Evolutionary conservation across 2,888 invertebrate genomes (phyloP), one percentile per base, ranked within the genome.

Genomic region (Entomobrya multifasciata): DNA sequence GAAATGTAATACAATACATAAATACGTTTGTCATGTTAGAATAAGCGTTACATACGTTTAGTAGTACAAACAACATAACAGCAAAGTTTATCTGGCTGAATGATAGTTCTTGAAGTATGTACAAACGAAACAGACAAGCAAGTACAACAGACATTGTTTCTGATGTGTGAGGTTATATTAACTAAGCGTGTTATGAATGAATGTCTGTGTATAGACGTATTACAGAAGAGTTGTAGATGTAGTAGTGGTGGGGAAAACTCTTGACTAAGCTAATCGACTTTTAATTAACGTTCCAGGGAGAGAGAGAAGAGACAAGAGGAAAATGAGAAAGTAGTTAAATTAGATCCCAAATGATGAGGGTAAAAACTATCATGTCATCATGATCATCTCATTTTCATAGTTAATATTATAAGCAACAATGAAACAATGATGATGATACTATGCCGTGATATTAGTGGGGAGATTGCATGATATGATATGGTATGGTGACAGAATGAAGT

Each of bases 231-330:
- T 17, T 57, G 11, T 25, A 30, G n/a, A n/a, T n/a, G n/a, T n/a
- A n/a, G n/a, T n/a, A n/a, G 27, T n/a, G n/a, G 62, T n/a, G 25
- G 47, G 44, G 25, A 70, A 70, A 70, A 47, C 70, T 70, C 70
- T 44, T 25, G 70, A 70, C 17, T 44, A 80, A 80, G 72, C 81
- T 82, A 82, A 82, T 82, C 81, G 81, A 82, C 70, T 82, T 82
- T 82, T 82, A 82, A 82, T 82, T 82, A 82, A 70, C 80, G 81
- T 82, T 82, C 60, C 81, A 82, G 72, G 27, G 55, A 52, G 55
- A 49, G 1, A 70, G n/a, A 72, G 25, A 17, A 41, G 41, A 65
- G 30, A 36, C 17, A n/a, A 17, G 36, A 70, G 55, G 55, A 55
- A 80, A 67, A 67, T 70, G 70, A 80, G 70, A 79, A 79, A 80